phyloP scores from a whole-genome alignment of 1,140 invertebrate genomes.

The Tenebrio molitor region DNA sequence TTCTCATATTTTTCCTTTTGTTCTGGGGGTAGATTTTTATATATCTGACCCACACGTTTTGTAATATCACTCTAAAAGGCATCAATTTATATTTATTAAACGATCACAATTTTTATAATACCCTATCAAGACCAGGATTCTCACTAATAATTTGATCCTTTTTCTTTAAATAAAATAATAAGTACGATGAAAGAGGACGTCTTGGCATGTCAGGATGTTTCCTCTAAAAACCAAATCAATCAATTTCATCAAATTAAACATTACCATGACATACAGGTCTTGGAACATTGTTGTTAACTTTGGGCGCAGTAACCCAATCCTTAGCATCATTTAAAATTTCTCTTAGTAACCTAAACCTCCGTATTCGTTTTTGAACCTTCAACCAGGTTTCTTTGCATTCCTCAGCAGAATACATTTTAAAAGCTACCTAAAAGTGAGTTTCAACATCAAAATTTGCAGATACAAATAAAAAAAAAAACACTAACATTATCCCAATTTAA shows the following conservation, averaged over 20 bases:
- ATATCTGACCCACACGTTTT: slow-evolving; percentile 67
- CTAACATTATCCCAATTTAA: slow-evolving; percentile 63
- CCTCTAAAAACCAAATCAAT: slow-evolving; percentile 16
- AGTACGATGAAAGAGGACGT: slow-evolving; percentile 68
- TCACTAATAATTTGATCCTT: slow-evolving; percentile 66
- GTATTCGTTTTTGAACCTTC: slow-evolving; percentile 64
- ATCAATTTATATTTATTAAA: slow-evolving; percentile 49
- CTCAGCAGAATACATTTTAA: slow-evolving; percentile 64
- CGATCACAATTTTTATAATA: slow-evolving; percentile 47
- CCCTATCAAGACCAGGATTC: slow-evolving; percentile 66
- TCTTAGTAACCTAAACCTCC: slow-evolving; percentile 67
- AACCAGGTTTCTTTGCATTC: slow-evolving; percentile 68
- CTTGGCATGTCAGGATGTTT: slow-evolving; percentile 70
- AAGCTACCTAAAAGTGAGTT: slow-evolving; percentile 62
- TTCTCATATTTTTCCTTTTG: slow-evolving; percentile 67
- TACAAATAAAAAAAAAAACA: slow-evolving; percentile 29
- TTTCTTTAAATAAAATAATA: slow-evolving; percentile 68
- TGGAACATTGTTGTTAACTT: slow-evolving; percentile 61
- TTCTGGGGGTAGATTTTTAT: slow-evolving; percentile 66
- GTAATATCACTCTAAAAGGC: slow-evolving; percentile 67
- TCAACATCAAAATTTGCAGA: slow-evolving; percentile 37
- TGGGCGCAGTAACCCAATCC: slow-evolving; percentile 67
- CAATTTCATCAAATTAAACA: background rate
- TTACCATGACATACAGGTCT: background rate
- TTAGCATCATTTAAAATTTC: slow-evolving; percentile 69